Conservation (phyloP, 2,888 invertebrate genomes). For the Apotomis capreana region DNA sequence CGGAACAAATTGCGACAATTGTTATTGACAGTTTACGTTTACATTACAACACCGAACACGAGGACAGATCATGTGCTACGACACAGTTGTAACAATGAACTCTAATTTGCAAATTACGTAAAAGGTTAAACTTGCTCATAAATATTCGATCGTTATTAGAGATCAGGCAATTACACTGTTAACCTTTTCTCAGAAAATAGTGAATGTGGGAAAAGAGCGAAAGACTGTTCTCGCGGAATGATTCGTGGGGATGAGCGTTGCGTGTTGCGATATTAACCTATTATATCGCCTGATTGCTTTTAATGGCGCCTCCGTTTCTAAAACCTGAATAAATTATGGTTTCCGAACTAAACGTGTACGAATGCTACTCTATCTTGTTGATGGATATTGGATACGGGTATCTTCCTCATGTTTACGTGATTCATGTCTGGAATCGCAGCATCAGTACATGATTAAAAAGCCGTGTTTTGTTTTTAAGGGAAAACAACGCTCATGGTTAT, state of each 20-base stretch:
- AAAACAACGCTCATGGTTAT: too few species aligned
- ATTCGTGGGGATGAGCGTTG: constrained; percentile 43
- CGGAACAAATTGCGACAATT: too few species aligned
- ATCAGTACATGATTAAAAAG: background rate
- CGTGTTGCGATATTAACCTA: constrained; percentile 36
- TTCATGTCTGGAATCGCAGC: constrained; percentile 4
- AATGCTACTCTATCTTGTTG: constrained; percentile 1
- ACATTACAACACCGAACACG: background rate
- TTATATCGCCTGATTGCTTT: constrained; percentile 39
- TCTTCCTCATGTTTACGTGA: constrained; percentile 11
- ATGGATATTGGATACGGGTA: background rate
- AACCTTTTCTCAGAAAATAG: constrained; percentile 50
- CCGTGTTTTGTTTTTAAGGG: too few species aligned
- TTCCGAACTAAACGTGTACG: constrained; percentile 9
- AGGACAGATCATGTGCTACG: background rate
- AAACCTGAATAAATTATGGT: constrained; percentile 33
- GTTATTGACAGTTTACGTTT: background rate
- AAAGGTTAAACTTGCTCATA: constrained; percentile 7
- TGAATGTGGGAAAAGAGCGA: constrained; percentile 50
- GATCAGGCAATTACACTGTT: constrained; percentile 32
- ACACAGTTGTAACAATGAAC: background rate
- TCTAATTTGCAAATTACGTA: background rate
- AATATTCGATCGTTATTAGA: constrained; percentile 24
- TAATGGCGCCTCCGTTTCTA: constrained; percentile 32
- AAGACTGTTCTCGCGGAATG: constrained; percentile 48